Conservation (phyloP, 2,113 vertebrate species). For the Boleophthalmus pectinirostris region DNA sequence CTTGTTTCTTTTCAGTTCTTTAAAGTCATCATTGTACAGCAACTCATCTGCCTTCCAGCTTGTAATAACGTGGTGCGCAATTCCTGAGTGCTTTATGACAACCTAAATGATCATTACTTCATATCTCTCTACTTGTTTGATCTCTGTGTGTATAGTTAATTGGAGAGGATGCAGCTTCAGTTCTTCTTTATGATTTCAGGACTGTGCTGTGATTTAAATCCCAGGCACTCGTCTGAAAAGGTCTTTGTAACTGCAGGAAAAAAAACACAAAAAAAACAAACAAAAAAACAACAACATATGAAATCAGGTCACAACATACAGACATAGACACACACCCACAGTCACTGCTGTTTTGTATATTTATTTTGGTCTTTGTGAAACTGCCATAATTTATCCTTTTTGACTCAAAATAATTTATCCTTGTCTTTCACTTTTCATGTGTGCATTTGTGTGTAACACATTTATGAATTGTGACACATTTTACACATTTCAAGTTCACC, state of each 20-base stretch:
- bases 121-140: neutral
- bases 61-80: too few species aligned
- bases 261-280: too few species aligned
- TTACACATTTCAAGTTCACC: slow-evolving; percentile 42
- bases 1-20: neutral
- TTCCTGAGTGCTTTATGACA: neutral
- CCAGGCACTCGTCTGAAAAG: neutral
- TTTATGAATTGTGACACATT: slow-evolving; percentile 30
- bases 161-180: neutral
- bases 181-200: neutral
- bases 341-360: slow-evolving; percentile 19
- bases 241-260: slow-evolving; percentile 1
- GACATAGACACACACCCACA: neutral
- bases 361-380: slow-evolving; percentile 11
- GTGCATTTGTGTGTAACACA: slow-evolving; percentile 13
- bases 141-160: neutral
- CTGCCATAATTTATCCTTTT: slow-evolving; percentile 22
- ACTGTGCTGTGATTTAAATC: slow-evolving; percentile 1
- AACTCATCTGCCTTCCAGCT: neutral
- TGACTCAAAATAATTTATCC: slow-evolving; percentile 15
- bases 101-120: neutral
- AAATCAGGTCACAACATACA: neutral
- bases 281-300: neutral
- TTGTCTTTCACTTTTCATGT: neutral
- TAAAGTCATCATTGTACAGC: neutral